Conservation (phyloP, 2,888 invertebrate genomes). For the Drosophila anomalata region DNA sequence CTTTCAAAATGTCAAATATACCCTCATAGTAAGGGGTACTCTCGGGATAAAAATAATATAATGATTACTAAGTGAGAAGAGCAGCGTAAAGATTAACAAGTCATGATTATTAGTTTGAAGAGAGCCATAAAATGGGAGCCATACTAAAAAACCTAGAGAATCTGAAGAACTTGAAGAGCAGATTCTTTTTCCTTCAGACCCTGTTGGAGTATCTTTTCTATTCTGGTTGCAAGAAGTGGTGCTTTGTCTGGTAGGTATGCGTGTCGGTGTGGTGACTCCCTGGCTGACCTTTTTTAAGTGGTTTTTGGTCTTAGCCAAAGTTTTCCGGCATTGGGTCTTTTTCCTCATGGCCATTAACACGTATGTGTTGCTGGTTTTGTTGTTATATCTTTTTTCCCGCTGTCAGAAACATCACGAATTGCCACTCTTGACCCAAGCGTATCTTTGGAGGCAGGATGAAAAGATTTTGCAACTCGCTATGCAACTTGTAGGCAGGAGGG, state of each 20-base stretch:
- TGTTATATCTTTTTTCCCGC: slow-evolving; percentile 10
- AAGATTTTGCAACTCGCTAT: slow-evolving; percentile 1
- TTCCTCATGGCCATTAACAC: slow-evolving; percentile 23
- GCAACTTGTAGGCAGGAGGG: slow-evolving; percentile 5
- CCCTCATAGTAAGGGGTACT: neutral
- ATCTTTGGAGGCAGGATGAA: neutral
- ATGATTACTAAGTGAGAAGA: slow-evolving; percentile 46
- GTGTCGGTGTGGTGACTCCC: slow-evolving; percentile 14
- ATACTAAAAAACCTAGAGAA: slow-evolving; percentile 3
- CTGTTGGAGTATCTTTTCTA: neutral
- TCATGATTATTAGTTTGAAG: slow-evolving; percentile 78
- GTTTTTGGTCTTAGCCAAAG: slow-evolving; percentile 38
- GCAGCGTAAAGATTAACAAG: slow-evolving; percentile 78
- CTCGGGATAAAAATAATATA: slow-evolving; percentile 1
- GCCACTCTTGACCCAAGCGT: slow-evolving; percentile 61
- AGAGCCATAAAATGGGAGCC: slow-evolving; percentile 13
- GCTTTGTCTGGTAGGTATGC: neutral
- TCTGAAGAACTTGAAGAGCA: slow-evolving; percentile 11
- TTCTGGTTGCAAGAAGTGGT: neutral
- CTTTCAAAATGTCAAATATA: neutral
- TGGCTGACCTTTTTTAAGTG: slow-evolving; percentile 49
- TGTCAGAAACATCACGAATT: slow-evolving; percentile 49
- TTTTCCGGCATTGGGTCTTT: slow-evolving; percentile 39
- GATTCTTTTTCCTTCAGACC: neutral
- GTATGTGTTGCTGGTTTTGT: slow-evolving; percentile 45